These are phyloP conservation scores for Sander vitreus DNA, from an alignment of 2,113 vertebrate genomes.

Conservation along the genomic window DNA sequence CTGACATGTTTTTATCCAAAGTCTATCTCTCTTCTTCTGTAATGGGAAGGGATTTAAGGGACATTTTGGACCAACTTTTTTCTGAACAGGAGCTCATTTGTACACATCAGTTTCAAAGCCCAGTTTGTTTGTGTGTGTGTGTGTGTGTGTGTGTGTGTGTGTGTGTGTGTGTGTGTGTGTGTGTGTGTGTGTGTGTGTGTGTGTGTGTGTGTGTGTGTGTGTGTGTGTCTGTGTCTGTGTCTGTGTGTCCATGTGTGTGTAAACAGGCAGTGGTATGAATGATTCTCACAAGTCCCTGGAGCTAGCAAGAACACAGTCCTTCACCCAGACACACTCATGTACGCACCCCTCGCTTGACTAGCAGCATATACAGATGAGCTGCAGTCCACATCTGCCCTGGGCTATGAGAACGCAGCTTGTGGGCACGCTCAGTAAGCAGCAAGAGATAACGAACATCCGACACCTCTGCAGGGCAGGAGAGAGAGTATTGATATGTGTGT, in stretches of 20 bases:
- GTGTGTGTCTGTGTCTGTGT: background rate
- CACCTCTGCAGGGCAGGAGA: background rate
- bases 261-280: slow-evolving; percentile 2
- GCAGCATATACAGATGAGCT: slow-evolving; percentile 25
- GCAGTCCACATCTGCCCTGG: slow-evolving; percentile 17
- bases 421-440: slow-evolving; percentile 34
- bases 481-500: slow-evolving; percentile 9
- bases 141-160: too few species aligned
- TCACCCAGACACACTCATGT: slow-evolving; percentile 27
- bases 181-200: too few species aligned
- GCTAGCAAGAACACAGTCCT: slow-evolving; percentile 1
- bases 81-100: slow-evolving; percentile 15
- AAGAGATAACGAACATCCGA: slow-evolving; percentile 25
- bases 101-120: slow-evolving; percentile 31
- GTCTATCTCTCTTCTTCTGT: slow-evolving; percentile 2
- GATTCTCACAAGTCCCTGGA: slow-evolving; percentile 6
- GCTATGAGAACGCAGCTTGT: slow-evolving; percentile 32
- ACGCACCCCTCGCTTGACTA: slow-evolving; percentile 29
- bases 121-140: too few species aligned
- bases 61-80: background rate
- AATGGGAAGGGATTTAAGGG: slow-evolving; percentile 21
- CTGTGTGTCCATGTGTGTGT: background rate
- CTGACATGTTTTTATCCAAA: slow-evolving; percentile 30
- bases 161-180: too few species aligned
- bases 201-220: too few species aligned